Base-by-base conservation (phyloP, 2,888 invertebrate species). In the Mylabris sibirica region DNA sequence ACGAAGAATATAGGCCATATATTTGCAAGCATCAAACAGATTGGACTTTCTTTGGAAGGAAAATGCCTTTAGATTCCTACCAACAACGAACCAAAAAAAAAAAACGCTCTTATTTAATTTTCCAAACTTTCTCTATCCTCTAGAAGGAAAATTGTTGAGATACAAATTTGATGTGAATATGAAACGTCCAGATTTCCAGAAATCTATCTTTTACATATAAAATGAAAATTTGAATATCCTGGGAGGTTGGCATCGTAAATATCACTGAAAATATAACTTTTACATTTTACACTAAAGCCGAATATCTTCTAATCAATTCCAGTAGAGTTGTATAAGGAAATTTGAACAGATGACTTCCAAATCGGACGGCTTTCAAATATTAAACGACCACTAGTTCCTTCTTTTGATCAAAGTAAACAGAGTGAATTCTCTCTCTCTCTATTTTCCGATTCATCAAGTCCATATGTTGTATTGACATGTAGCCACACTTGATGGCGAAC, bases 11-110 rank as follows among this genome's bases (percentile, higher is more conserved):
- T 68, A 65, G 67, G 63, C 67, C 67, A 70, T 70, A 67, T 68
- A 70, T 69, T 70, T 70, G 41, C 67, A 65, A 65, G 41, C 70
- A 59, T 65, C 70, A 63, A 70, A 70, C 70, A 70, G 70, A 70
- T 70, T 70, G 70, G 41, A 64, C 62, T 60, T 64, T 63, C 65
- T 64, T 64, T 60, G 64, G 24, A 11, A 53, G 12, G 44, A 60
- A 68, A 62, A 65, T 63, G 63, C 63, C 12, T 38, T 34, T 17
- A 59, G 20, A 57, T 24, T 57, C 12, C 57, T 2, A 14, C 9
- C 8, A 30, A 30, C 4, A 26, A 14, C 9, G 4, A 30, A 30
- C 4, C 2, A 30, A 30, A 20, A 57, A 22, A 53, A 11, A 24
- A 12, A 24, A 24, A 22, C 57, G 1, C 22, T 49, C 8, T 49